Evolutionary conservation across 2,888 invertebrate genomes (phyloP), one percentile per base, ranked within the genome.

Genomic region (Hermaeophaga mercurialis): DNA sequence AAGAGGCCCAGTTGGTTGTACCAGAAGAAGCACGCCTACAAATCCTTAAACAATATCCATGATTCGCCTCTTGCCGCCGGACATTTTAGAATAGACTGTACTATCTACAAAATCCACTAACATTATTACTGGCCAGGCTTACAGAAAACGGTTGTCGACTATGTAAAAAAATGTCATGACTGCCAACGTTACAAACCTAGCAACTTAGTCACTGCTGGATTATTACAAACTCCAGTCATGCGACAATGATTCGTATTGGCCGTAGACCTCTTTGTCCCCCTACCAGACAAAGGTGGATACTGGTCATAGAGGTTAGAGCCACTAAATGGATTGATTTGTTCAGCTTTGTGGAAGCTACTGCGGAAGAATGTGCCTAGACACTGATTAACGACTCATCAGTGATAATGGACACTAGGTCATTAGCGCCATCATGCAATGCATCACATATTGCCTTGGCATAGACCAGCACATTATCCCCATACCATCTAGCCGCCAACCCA

Each of bases 101-200:
- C 70, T 0, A 15, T 62, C 0, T 46, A 58, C 6, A 19, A 56
- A 5, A 66, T 73, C 3, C 39, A 46, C n/a, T 18, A 31, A 9
- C 43, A 14, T 17, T 45, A 19, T 26, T 72, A 62, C 39, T 72
- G 65, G 65, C 41, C 65, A 1, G 64, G 64, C 2, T 64, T 70
- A 65, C n/a, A 60, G n/a, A 54, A 46, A 19, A 41, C 60, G 4
- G 49, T 71, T 1, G 26, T 49, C 1, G 45, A 62, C 0, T 54
- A 72, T 45, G 50, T 73, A 0, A 34, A 38, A 3, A 47, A 55
- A 3, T 74, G 72, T 36, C n/a, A 45, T 0, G 56, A 62, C 4
- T 74, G 70, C 31, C 70, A 71, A 28, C 12, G 64, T 3, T 73
- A 66, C 43, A 72, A 69, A 47, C 14, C 54, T 9, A 36, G 41